These are phyloP conservation scores for Atrichornis clamosus DNA, from an alignment of 2,113 vertebrate genomes.

Conservation along the genomic window DNA sequence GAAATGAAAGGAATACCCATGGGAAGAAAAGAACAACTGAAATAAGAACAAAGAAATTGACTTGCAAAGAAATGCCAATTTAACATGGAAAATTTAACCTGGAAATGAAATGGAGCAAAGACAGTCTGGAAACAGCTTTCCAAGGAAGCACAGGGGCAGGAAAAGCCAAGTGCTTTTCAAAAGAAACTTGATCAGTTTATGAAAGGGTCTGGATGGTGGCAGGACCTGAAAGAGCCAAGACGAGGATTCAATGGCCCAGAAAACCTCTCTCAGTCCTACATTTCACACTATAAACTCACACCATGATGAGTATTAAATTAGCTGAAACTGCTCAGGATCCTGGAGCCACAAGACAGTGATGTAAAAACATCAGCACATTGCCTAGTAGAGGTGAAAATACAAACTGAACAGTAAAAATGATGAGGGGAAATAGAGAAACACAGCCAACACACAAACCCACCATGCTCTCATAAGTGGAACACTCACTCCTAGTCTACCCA, in stretches of 20 bases:
- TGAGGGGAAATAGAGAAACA: background rate
- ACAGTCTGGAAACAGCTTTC: background rate
- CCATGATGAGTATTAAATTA: conserved; percentile 3
- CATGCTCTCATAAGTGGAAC: background rate
- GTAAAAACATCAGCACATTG: background rate
- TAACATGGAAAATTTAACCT: conserved; percentile 37
- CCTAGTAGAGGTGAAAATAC: background rate
- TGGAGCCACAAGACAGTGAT: background rate
- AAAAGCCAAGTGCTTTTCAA: conserved; percentile 1
- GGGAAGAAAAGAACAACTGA: conserved; percentile 1
- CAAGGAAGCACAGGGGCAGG: background rate
- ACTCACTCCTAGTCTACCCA: background rate
- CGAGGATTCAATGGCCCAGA: background rate
- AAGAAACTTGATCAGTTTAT: background rate
- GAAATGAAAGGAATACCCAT: background rate
- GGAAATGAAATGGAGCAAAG: conserved; percentile 21
- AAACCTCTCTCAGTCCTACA: background rate
- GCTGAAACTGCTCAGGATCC: background rate
- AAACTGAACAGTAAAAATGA: background rate
- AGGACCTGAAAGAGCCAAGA: background rate
- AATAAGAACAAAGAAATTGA: conserved; percentile 22
- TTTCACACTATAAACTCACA: background rate
- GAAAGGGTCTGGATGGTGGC: background rate
- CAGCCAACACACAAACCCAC: background rate
- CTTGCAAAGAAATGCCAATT: conserved; percentile 26